phyloP scores from a whole-genome alignment of 2,113 vertebrate genomes.

The Paramormyrops kingsleyae region DNA sequence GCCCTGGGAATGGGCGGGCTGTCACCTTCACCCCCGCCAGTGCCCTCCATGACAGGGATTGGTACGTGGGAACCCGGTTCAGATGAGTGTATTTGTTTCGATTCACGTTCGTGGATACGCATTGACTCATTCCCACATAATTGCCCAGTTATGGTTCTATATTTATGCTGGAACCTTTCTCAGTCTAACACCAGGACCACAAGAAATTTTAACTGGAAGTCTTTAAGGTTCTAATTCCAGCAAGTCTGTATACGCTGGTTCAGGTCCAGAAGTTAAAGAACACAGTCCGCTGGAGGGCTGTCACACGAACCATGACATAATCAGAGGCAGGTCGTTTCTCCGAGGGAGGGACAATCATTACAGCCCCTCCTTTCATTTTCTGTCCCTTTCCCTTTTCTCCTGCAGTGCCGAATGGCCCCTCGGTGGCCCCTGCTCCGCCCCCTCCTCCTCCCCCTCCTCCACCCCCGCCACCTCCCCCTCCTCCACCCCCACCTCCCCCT shows the following conservation, averaged over 20 bases:
- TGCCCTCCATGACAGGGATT: constrained; percentile 42
- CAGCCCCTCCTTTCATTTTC: background rate
- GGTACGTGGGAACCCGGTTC: constrained; percentile 43
- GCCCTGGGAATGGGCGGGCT: constrained; percentile 57
- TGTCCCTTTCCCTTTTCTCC: background rate
- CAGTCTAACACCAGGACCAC: background rate
- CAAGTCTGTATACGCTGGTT: background rate
- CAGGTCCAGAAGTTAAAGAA: background rate
- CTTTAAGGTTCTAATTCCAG: background rate
- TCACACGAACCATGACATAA: background rate
- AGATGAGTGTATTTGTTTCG: background rate
- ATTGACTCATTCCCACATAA: background rate
- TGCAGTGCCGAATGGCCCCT: constrained; percentile 70
- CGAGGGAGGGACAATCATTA: background rate
- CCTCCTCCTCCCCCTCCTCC: constrained; percentile 45
- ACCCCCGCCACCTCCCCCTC: background rate
- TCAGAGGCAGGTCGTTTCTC: background rate
- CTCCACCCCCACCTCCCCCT: too few relatives aligned
- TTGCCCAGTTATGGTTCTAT: background rate
- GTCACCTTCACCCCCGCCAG: background rate
- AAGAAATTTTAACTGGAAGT: background rate
- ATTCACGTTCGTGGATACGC: background rate
- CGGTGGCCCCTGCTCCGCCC: constrained; percentile 45
- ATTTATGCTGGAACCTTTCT: background rate
- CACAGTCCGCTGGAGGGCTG: background rate